A percentile compares a stretch with the other conserved stretches of the same genome.
Conservation (phyloP, 1,140 invertebrate genomes). For the Maniola jurtina region DNA sequence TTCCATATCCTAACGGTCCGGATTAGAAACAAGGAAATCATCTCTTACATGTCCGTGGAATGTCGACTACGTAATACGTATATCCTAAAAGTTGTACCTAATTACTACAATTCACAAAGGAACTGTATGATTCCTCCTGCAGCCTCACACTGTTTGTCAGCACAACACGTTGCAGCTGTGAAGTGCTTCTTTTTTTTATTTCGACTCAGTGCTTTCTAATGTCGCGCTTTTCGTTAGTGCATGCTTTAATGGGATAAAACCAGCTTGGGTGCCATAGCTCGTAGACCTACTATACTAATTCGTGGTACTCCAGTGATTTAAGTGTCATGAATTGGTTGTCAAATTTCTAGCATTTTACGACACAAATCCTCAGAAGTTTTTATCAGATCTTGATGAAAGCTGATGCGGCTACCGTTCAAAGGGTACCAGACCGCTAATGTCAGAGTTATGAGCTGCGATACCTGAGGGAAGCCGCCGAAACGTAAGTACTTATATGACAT, state of each 20-base stretch:
- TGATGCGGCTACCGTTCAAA: conserved; percentile 25
- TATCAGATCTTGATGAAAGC: conserved; percentile 22
- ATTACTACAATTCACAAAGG: too few species aligned
- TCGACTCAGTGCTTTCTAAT: background rate
- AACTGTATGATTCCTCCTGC: too few species aligned
- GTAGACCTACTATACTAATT: background rate
- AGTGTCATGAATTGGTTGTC: conserved; percentile 16
- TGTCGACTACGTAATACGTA: too few species aligned
- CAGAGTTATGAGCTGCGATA: conserved; percentile 41
- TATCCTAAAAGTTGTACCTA: too few species aligned
- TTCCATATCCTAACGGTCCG: too few species aligned
- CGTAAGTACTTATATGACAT: conserved; percentile 52
- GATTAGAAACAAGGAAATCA: too few species aligned
- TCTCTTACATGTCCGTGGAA: too few species aligned
- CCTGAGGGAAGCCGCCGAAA: conserved; percentile 50
- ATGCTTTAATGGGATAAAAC: background rate
- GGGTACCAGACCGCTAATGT: conserved; percentile 38
- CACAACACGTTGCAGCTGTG: too few species aligned
- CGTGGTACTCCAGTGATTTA: conserved; percentile 4
- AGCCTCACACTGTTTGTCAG: too few species aligned
- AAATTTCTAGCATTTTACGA: conserved; percentile 19
- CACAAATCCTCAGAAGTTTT: conserved; percentile 15
- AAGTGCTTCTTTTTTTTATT: background rate
- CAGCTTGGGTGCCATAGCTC: background rate
- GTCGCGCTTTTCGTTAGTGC: too few species aligned